Evolutionary conservation across 2,113 vertebrate genomes (phyloP).

Genomic region (Daphoenositta chrysoptera): DNA sequence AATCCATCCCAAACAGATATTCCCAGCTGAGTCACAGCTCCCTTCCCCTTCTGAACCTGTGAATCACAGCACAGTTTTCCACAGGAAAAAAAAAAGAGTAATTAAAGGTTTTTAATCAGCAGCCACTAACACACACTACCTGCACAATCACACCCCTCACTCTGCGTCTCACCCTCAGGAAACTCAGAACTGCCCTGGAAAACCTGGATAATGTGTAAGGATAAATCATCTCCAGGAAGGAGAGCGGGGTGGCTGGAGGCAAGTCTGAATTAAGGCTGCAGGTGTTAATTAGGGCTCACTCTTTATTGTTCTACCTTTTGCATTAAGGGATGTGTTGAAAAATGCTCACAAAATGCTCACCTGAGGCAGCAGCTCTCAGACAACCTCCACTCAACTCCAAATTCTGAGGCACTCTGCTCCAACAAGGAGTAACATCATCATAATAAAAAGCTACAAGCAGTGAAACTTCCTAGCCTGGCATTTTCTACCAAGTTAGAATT

Average conservation of each 20-base stretch:
- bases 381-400: neutral
- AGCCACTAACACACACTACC: neutral
- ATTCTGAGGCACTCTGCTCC: neutral
- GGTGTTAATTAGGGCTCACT: neutral
- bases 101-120: constrained; percentile 8
- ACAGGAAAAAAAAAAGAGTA: neutral
- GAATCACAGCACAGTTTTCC: neutral
- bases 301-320: neutral
- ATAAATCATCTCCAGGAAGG: neutral
- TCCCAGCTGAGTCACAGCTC: neutral
- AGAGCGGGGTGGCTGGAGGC: neutral
- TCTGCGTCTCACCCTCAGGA: neutral
- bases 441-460: neutral
- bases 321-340: fast-evolving
- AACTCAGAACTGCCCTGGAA: neutral
- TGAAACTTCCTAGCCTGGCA: neutral
- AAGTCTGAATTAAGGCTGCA: neutral
- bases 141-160: neutral
- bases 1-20: neutral
- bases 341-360: neutral
- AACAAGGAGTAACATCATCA: neutral
- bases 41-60: neutral
- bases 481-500: neutral
- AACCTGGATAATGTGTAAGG: neutral
- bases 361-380: neutral